phyloP scores from a whole-genome alignment of 2,113 vertebrate species.

The Meleagris gallopavo region DNA sequence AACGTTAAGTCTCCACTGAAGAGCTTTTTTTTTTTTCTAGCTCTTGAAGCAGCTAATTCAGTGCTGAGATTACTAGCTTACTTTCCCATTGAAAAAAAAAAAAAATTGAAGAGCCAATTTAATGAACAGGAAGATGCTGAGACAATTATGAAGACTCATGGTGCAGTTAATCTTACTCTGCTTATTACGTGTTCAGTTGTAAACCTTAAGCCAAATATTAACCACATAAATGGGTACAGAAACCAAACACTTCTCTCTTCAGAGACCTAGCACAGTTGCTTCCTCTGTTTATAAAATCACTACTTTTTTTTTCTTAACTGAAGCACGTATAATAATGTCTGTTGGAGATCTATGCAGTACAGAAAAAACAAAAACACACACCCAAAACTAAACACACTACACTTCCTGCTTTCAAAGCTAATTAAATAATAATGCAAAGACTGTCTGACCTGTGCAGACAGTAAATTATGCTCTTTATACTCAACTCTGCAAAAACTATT shows the following conservation, averaged over 20 bases:
- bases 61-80: accelerated
- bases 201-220: background rate
- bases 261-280: background rate
- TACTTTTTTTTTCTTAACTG: background rate
- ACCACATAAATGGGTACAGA: background rate
- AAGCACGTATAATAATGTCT: background rate
- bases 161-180: background rate
- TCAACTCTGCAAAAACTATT: background rate
- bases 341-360: background rate
- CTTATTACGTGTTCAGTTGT: background rate
- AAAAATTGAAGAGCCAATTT: background rate
- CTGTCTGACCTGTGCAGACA: background rate
- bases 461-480: background rate
- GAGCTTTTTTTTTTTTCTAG: background rate
- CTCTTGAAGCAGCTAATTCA: background rate
- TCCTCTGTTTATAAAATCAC: background rate
- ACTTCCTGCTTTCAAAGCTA: background rate
- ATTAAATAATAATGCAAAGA: background rate
- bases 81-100: background rate
- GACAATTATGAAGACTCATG: accelerated
- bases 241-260: background rate
- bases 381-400: too few relatives aligned
- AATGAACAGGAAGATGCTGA: background rate
- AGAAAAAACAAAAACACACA: background rate
- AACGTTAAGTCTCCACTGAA: background rate